phyloP scores from a whole-genome alignment of 2,797 vertebrate species.

The Mycteria americana region DNA sequence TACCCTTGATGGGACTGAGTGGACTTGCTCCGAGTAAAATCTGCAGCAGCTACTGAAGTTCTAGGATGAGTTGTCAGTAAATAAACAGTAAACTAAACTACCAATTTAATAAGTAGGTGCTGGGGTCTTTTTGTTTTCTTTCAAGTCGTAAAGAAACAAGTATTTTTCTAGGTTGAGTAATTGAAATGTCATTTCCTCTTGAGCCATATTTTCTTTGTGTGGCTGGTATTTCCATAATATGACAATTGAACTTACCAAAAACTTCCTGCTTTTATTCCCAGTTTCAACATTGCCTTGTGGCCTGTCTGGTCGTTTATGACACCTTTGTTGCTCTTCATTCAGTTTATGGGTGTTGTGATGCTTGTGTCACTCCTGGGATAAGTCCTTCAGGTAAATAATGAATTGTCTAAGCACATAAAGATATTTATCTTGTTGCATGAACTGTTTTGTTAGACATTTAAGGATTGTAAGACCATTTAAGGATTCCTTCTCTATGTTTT shows the following conservation, averaged over 20 bases:
- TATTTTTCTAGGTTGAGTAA: neutral
- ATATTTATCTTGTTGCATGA: neutral
- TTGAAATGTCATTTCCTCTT: neutral
- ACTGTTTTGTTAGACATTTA: neutral
- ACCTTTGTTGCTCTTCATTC: conserved; percentile 89
- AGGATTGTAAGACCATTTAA: neutral
- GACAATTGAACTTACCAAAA: neutral
- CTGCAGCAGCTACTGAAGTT: neutral
- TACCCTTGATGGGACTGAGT: neutral
- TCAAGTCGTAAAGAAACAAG: neutral
- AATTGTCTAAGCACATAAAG: neutral
- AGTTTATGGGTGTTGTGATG: conserved; percentile 98
- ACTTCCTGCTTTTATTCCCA: conserved; percentile 56
- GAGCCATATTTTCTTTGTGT: neutral
- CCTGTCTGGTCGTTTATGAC: conserved; percentile 94
- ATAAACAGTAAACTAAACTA: neutral
- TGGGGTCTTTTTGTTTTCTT: neutral
- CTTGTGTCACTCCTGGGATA: conserved; percentile 91
- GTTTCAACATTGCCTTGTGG: conserved; percentile 94
- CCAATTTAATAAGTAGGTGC: neutral
- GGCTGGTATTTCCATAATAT: neutral
- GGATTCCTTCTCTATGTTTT: neutral
- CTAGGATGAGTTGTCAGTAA: neutral
- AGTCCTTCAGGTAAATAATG: conserved; percentile 72
- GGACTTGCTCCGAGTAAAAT: neutral